Percentiles rank a stretch among this genome's conserved stretches.
Conservation (phyloP, 2,113 vertebrate genomes). For the Ia io region DNA sequence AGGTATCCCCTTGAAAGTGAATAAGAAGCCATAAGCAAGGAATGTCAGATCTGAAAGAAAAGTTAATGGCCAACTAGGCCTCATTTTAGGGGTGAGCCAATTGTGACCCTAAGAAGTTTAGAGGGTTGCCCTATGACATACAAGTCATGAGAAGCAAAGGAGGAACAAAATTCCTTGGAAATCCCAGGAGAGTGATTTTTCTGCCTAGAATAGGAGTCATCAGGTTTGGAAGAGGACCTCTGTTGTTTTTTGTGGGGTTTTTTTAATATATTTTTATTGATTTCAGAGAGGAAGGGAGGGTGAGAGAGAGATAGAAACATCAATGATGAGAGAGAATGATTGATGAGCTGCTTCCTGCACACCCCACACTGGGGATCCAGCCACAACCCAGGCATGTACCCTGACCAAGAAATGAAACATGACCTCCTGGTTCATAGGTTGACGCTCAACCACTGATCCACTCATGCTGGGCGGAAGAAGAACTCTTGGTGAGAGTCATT, state of each 20-base stretch:
- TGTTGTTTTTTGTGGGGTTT: neutral
- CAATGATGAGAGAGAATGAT: too few relatives aligned
- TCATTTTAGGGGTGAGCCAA: neutral
- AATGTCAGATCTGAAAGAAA: neutral
- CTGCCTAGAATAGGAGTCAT: neutral
- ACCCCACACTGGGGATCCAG: too few relatives aligned
- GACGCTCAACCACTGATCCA: too few relatives aligned
- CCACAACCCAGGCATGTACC: too few relatives aligned
- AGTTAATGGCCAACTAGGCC: neutral
- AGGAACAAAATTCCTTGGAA: neutral
- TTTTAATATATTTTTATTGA: too few relatives aligned
- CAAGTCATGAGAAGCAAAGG: neutral
- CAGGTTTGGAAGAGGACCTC: neutral
- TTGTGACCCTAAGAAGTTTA: neutral
- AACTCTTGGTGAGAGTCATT: neutral
- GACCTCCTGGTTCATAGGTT: too few relatives aligned
- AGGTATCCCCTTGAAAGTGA: neutral
- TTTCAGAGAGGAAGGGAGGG: too few relatives aligned
- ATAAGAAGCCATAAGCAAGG: neutral
- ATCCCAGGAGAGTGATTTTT: neutral
- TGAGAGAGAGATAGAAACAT: too few relatives aligned
- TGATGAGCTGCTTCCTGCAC: too few relatives aligned
- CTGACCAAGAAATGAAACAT: too few relatives aligned
- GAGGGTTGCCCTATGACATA: neutral
- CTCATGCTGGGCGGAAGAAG: neutral